These are phyloP conservation scores for Ginglymostoma cirratum DNA, from an alignment of 2,113 vertebrate species.

Conservation along the genomic window DNA sequence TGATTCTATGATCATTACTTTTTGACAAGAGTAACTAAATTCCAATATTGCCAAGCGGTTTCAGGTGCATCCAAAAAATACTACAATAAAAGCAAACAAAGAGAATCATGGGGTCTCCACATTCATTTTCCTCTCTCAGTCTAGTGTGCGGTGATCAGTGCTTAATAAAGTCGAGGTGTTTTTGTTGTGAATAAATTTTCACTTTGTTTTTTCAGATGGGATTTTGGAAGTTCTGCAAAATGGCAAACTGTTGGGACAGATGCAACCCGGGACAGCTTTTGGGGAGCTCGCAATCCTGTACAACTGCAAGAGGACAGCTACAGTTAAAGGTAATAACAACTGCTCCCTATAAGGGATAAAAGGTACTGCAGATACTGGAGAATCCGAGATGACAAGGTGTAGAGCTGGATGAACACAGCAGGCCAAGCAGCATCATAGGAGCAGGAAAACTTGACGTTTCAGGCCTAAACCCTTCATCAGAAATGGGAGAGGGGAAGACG, in stretches of 20 bases:
- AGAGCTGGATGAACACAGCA: too few species aligned
- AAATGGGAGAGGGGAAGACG: too few species aligned
- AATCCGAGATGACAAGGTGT: too few species aligned
- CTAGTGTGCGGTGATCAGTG: neutral
- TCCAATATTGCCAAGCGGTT: neutral
- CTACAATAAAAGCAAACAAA: neutral
- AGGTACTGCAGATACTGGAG: too few species aligned
- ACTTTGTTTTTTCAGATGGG: conserved; percentile 49
- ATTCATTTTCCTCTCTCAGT: neutral
- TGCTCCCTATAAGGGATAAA: neutral
- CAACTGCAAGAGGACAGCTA: conserved; percentile 71
- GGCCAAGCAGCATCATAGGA: too few species aligned
- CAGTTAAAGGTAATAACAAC: conserved; percentile 56
- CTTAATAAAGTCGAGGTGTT: neutral
- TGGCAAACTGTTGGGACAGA: conserved; percentile 60
- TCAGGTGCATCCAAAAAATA: neutral
- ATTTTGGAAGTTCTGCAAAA: conserved; percentile 63
- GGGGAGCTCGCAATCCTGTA: conserved; percentile 69
- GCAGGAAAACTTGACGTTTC: too few species aligned
- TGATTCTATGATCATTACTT: neutral
- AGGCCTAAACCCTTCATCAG: too few species aligned
- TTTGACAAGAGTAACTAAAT: neutral
- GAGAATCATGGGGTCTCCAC: neutral
- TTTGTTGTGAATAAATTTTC: neutral
- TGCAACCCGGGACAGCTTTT: conserved; percentile 65